Conservation (phyloP, 1,140 invertebrate species). For the Manduca sexta region DNA sequence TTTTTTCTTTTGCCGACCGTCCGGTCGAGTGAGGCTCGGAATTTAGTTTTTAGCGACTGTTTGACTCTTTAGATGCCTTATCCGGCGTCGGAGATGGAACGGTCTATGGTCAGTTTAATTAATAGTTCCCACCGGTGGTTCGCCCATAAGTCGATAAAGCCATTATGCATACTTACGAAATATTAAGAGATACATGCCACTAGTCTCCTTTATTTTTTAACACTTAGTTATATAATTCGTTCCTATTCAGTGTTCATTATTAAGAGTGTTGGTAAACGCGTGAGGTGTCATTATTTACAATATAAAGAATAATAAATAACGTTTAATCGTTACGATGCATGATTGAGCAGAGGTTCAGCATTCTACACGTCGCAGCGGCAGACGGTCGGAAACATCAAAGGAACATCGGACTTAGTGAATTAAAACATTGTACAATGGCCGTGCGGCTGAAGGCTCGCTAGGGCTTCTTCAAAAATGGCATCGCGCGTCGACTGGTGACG, state of each 20-base stretch:
- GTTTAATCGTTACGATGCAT: slow-evolving; percentile 10
- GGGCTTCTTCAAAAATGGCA: slow-evolving; percentile 68
- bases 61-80: slow-evolving; percentile 42
- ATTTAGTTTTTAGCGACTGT: slow-evolving; percentile 53
- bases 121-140: slow-evolving; percentile 40
- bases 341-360: slow-evolving; percentile 11
- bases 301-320: slow-evolving; percentile 12
- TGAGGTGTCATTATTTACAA: slow-evolving; percentile 11
- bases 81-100: slow-evolving; percentile 38
- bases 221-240: background rate
- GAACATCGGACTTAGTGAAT: slow-evolving; percentile 48
- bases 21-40: slow-evolving; percentile 31
- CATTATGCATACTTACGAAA: slow-evolving; percentile 58
- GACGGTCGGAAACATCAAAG: slow-evolving; percentile 65
- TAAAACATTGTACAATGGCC: slow-evolving; percentile 67
- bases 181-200: slow-evolving; percentile 26
- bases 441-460: slow-evolving; percentile 51
- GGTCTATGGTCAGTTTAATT: slow-evolving; percentile 54
- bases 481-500: slow-evolving; percentile 54
- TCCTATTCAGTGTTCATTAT: slow-evolving; percentile 1
- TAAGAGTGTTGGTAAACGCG: slow-evolving; percentile 5
- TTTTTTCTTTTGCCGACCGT: slow-evolving; percentile 43
- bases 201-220: too few species aligned
- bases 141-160: slow-evolving; percentile 43
- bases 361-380: slow-evolving; percentile 32